Conservation (phyloP, 1,140 invertebrate genomes). For the Trachymyrmex cornetzi region DNA sequence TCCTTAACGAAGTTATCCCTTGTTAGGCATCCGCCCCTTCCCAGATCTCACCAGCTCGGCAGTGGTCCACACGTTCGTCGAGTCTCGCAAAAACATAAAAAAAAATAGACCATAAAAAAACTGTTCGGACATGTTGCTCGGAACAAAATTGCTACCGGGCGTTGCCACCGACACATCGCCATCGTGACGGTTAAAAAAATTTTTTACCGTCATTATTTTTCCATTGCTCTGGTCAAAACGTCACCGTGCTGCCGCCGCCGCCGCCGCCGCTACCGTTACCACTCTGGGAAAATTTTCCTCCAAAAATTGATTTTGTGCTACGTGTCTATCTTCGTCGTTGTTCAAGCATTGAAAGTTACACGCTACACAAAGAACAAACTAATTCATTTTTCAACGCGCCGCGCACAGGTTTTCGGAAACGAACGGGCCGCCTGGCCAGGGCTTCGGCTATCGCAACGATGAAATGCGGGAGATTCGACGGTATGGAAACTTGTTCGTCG, state of each 20-base stretch:
- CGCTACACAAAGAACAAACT: slow-evolving; percentile 59
- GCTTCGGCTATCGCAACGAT: slow-evolving; percentile 36
- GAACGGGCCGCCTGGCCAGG: not conserved
- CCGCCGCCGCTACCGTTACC: not conserved
- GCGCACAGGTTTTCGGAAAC: slow-evolving; percentile 24
- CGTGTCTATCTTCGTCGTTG: slow-evolving; percentile 58
- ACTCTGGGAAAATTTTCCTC: slow-evolving; percentile 26
- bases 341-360: slow-evolving; percentile 56
- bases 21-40: slow-evolving; percentile 86
- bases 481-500: slow-evolving; percentile 44
- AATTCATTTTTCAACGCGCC: slow-evolving; percentile 59
- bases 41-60: slow-evolving; percentile 52
- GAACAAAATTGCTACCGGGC: slow-evolving; percentile 37
- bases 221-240: slow-evolving; percentile 20
- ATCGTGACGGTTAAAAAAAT: slow-evolving; percentile 49
- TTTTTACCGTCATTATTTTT: slow-evolving; percentile 50
- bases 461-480: slow-evolving; percentile 49
- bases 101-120: slow-evolving; percentile 9
- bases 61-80: slow-evolving; percentile 8
- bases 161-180: not conserved
- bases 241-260: slow-evolving; percentile 5
- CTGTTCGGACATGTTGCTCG: slow-evolving; percentile 40
- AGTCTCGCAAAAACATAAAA: slow-evolving; percentile 57
- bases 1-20: slow-evolving; percentile 86
- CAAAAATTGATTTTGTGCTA: slow-evolving; percentile 50